Percentiles rank a stretch among this genome's conserved stretches.
Evolutionary conservation across 2,888 invertebrate genomes (phyloP).

Genomic region (Athetis lepigone): DNA sequence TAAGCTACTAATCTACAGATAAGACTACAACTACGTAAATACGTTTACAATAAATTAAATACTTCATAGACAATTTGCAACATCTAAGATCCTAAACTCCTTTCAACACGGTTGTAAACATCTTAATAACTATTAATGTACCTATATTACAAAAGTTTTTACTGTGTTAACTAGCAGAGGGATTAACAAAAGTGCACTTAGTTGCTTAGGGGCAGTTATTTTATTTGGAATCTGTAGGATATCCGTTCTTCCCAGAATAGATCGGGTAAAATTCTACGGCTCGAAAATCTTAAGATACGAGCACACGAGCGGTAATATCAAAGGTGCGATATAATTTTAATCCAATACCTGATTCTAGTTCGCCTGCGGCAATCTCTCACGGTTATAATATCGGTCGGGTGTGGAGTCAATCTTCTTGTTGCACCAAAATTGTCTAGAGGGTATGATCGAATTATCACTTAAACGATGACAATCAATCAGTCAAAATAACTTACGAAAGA

Average conservation of each 20-base stretch:
- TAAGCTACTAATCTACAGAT: constrained; percentile 1
- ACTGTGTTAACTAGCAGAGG: not conserved
- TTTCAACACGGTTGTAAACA: not conserved
- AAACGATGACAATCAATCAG: not conserved
- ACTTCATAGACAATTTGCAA: constrained; percentile 11
- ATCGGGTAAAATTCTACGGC: too few species aligned
- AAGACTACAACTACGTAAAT: constrained; percentile 2
- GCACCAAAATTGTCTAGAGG: not conserved
- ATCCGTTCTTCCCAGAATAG: not conserved
- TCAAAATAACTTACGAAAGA: too few species aligned
- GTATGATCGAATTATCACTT: not conserved
- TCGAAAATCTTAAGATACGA: too few species aligned
- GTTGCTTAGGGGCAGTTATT: too few species aligned
- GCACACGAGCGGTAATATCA: too few species aligned
- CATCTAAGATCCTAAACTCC: not conserved
- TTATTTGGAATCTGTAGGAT: not conserved
- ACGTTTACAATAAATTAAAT: not conserved
- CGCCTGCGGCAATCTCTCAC: too few species aligned
- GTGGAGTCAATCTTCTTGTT: too few species aligned
- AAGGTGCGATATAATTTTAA: too few species aligned
- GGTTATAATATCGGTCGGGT: too few species aligned
- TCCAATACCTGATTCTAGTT: too few species aligned
- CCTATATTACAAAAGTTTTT: not conserved
- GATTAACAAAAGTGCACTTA: not conserved
- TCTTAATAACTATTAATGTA: not conserved